These are phyloP conservation scores for Drosophila ercepeae DNA, from an alignment of 1,140 invertebrate genomes.

Conservation along the genomic window DNA sequence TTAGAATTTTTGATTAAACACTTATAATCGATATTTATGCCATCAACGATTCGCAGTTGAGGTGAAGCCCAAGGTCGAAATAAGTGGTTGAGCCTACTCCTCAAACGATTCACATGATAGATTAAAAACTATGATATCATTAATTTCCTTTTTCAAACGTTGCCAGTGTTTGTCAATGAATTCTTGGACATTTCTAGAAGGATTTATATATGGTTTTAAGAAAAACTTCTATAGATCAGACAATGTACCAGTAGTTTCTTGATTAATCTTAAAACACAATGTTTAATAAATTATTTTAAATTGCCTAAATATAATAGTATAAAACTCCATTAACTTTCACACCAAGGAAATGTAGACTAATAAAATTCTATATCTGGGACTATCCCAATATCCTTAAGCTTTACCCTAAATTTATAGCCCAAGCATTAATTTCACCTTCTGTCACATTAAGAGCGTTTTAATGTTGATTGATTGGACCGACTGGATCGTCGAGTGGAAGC, in stretches of 20 bases:
- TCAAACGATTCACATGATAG: neutral
- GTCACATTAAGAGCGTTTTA: conserved; percentile 36
- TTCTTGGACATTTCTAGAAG: neutral
- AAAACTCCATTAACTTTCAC: no score
- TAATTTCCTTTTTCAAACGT: no score
- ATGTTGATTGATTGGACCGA: conserved; percentile 18
- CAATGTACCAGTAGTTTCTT: no score
- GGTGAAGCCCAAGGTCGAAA: conserved; percentile 60
- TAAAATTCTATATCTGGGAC: neutral
- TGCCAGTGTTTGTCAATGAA: no score
- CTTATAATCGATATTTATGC: conserved; percentile 79
- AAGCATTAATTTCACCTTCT: conserved; percentile 23
- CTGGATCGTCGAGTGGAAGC: conserved; percentile 7
- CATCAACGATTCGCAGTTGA: conserved; percentile 57
- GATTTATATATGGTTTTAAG: neutral
- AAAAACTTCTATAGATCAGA: no score
- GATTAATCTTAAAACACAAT: no score
- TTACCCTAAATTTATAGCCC: conserved; percentile 25
- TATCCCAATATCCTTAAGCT: conserved; percentile 32
- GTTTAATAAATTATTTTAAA: no score
- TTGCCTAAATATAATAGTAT: no score
- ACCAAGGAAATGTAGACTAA: no score
- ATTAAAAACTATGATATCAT: neutral
- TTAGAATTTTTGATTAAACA: conserved; percentile 76
- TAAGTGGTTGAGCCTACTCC: conserved; percentile 26